Evolutionary conservation across 2,113 vertebrate species (phyloP).

Genomic region (Grantiella picta): DNA sequence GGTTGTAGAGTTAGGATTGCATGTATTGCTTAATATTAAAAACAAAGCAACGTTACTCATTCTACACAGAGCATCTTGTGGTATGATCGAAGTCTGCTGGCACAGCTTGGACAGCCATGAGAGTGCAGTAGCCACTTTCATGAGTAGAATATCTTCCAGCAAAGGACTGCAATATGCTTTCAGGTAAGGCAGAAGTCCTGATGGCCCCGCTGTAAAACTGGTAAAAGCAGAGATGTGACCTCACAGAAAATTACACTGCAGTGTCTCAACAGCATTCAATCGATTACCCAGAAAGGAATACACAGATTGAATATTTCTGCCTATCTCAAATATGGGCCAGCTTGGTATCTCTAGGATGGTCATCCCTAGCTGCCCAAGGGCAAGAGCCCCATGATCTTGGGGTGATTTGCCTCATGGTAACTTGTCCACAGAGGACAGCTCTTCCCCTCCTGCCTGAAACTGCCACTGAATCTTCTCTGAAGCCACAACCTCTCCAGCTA

Average conservation of each 20-base stretch:
- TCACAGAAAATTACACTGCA: background rate
- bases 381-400: background rate
- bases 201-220: background rate
- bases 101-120: background rate
- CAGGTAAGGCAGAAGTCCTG: background rate
- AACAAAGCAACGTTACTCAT: background rate
- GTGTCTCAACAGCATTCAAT: background rate
- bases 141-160: background rate
- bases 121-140: background rate
- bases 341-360: background rate
- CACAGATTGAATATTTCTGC: background rate
- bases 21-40: background rate
- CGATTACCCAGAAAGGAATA: background rate
- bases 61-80: background rate
- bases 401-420: background rate
- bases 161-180: background rate
- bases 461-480: background rate
- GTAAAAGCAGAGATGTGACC: background rate
- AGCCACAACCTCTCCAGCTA: background rate
- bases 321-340: background rate
- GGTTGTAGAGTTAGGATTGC: background rate
- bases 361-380: background rate
- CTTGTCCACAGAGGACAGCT: background rate
- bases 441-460: background rate
- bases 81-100: background rate